Evolutionary conservation across 2,888 invertebrate genomes (phyloP).

Genomic region (Slavum lentiscoides): DNA sequence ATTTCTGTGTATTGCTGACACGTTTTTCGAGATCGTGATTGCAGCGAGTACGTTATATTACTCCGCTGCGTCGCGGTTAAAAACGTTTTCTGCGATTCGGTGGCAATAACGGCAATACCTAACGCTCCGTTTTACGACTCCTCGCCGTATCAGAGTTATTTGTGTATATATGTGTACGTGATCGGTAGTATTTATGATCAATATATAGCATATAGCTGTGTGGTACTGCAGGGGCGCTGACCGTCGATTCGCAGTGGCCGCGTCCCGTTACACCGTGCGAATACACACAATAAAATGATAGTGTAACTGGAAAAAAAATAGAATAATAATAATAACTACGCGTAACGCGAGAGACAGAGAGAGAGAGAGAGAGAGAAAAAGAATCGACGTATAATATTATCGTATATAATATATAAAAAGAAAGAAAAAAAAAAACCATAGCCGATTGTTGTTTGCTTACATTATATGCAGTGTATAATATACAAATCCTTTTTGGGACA

Average conservation of each 20-base stretch:
- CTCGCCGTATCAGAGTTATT: background rate
- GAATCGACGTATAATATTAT: no score
- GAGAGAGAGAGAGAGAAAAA: background rate
- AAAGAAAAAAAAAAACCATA: background rate
- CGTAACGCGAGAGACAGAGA: background rate
- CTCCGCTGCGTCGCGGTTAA: no score
- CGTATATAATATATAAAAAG: no score
- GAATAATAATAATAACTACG: slow-evolving; percentile 17
- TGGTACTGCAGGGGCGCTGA: background rate
- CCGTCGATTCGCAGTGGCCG: background rate
- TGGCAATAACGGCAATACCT: no score
- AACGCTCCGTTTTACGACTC: no score
- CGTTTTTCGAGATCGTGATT: no score
- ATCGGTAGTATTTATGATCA: no score
- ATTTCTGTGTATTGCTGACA: no score
- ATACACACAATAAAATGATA: slow-evolving; percentile 23
- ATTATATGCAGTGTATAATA: background rate
- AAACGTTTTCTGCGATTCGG: no score
- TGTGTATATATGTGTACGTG: background rate
- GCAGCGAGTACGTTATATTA: no score
- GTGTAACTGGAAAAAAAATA: background rate
- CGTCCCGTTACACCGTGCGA: slow-evolving; percentile 41
- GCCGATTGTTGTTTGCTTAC: slow-evolving; percentile 7
- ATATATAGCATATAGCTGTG: no score
- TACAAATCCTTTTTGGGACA: slow-evolving; percentile 34